Evolutionary conservation across 1,140 invertebrate species (phyloP).

Genomic region (Portunus trituberculatus): DNA sequence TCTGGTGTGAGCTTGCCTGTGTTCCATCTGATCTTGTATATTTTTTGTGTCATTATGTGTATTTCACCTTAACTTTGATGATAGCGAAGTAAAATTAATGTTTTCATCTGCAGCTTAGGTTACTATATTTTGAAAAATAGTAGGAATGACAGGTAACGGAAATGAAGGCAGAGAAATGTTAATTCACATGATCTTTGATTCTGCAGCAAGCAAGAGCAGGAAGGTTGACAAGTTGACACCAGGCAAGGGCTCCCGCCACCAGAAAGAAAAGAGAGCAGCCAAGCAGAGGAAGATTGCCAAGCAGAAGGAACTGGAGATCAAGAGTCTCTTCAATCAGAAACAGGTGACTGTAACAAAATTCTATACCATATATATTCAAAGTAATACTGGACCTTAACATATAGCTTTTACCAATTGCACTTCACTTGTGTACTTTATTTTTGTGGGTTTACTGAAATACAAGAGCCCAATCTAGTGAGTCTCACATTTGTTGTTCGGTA

Average conservation of each 20-base stretch:
- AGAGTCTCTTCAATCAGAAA: slow-evolving; percentile 47
- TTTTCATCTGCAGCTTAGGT: not conserved
- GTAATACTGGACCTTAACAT: not conserved
- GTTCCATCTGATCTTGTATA: not conserved
- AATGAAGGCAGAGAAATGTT: not conserved
- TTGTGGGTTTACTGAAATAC: not conserved
- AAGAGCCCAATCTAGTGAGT: not conserved
- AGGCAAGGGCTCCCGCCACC: slow-evolving; percentile 6
- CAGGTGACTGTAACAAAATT: slow-evolving; percentile 2
- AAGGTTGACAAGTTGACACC: not conserved
- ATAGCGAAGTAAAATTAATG: no score
- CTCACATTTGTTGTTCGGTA: not conserved
- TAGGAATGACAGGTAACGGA: not conserved
- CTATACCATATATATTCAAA: not conserved
- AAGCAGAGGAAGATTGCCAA: slow-evolving; percentile 53
- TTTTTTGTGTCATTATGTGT: not conserved
- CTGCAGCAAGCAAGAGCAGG: slow-evolving; percentile 27
- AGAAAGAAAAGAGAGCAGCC: slow-evolving; percentile 43
- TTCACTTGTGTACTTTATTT: not conserved
- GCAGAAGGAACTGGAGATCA: slow-evolving; percentile 30
- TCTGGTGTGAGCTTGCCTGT: no score
- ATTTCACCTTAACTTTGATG: not conserved
- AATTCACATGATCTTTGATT: not conserved
- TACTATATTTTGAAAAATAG: not conserved
- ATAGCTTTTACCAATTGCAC: not conserved